Evolutionary conservation across 2,888 invertebrate genomes (phyloP), one percentile per base, ranked within the genome.

Genomic region (Troides helena): DNA sequence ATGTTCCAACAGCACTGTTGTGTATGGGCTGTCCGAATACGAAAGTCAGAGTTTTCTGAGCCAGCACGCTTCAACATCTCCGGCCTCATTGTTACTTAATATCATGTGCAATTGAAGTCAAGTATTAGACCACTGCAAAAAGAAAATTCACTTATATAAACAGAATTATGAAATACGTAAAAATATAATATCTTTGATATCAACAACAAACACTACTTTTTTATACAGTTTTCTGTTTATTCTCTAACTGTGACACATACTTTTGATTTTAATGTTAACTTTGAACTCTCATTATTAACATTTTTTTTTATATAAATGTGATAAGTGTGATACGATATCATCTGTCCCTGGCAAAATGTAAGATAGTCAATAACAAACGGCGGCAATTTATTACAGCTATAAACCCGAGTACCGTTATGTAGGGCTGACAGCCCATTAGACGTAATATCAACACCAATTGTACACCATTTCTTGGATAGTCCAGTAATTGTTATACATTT

Each of bases 341-440:
- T 66, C 65, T 57, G 63, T 63, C 56, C 3, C 50, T 57, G 53
- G 62, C 60, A 65, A 39, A 69, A 69, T 64, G 57, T 65, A 46
- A 62, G 70, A 65, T 64, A 69, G 61, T 74, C 70, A 70, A 71
- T 75, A 73, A 73, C 77, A 74, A 77, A 76, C 76, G 74, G 69
- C 78, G 75, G 79, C 81, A 80, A 84, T 85, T 83, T 83, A 83
- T 79, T 81, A 81, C 82, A 80, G 80, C 80, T 78, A 82, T 78
- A 80, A 82, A 79, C 79, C 78, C 75, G 76, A 75, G 72, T 76
- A 80, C 86, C 84, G 86, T 85, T 85, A 85, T 70, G 39, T 68
- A 83, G 81, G 81, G 82, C 80, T 78, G 73, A 64, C 56, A 66
- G 68, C 63, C 59, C 60, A 70, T 67, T 67, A 67, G 53, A 67